Conservation (phyloP, 2,888 invertebrate genomes). For the Archips crataeganus region DNA sequence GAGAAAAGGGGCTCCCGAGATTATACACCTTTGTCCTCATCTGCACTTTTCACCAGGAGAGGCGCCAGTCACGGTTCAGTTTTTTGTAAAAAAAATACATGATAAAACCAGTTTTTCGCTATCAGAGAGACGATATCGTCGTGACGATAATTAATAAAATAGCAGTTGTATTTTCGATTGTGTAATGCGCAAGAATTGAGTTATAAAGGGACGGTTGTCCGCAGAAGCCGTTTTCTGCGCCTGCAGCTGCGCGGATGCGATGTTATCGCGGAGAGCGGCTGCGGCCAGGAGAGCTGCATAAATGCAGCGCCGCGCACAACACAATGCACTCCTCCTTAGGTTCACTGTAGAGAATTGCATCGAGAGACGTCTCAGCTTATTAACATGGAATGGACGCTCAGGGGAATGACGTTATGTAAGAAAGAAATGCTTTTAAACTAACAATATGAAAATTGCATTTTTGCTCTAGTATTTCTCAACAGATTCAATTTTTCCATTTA, state of each 20-base stretch:
- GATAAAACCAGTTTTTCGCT: not conserved
- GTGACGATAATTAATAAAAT: not conserved
- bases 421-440: slow-evolving; percentile 3
- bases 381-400: not conserved
- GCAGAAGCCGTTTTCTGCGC: slow-evolving; percentile 3
- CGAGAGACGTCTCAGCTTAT: not conserved
- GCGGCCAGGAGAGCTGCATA: not conserved
- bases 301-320: not conserved
- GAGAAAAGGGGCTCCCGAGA: too few relatives aligned
- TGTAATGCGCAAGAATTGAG: not conserved
- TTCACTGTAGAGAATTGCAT: not conserved
- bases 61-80: too few relatives aligned
- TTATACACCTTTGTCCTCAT: too few relatives aligned
- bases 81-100: too few relatives aligned
- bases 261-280: not conserved
- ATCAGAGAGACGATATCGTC: not conserved
- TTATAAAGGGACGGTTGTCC: not conserved
- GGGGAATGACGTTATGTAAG: slow-evolving; percentile 2
- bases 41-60: too few relatives aligned
- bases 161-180: not conserved
- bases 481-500: not conserved
- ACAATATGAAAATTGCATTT: not conserved
- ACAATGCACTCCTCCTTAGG: not conserved
- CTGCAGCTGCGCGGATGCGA: slow-evolving; percentile 8
- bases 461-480: too few relatives aligned